Conservation (phyloP, 2,888 invertebrate genomes). For the Tupiocoris notatus region DNA sequence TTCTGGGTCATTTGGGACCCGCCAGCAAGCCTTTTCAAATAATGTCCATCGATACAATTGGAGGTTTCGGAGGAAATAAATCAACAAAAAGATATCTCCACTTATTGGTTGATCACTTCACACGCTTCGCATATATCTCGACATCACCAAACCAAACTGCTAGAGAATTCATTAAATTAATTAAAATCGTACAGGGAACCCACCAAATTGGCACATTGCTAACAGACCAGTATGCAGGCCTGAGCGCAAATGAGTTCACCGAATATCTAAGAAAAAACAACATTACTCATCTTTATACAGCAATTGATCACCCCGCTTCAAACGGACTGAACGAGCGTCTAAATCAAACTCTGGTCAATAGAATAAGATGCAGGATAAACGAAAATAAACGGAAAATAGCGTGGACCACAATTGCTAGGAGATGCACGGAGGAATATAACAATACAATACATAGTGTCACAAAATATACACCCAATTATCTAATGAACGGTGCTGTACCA, state of each 20-base stretch:
- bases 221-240: slow-evolving; percentile 19
- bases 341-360: slow-evolving; percentile 49
- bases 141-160: slow-evolving; percentile 50
- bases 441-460: slow-evolving; percentile 17
- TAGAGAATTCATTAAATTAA: slow-evolving; percentile 50
- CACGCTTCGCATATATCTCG: slow-evolving; percentile 49
- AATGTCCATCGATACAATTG: slow-evolving; percentile 51
- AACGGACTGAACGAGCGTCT: slow-evolving; percentile 30
- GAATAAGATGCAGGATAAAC: slow-evolving; percentile 48
- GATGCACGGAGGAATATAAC: slow-evolving; percentile 40
- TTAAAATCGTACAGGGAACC: neutral
- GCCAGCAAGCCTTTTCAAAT: slow-evolving; percentile 51
- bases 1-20: slow-evolving; percentile 45
- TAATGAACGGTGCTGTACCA: slow-evolving; percentile 10
- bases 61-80: slow-evolving; percentile 50
- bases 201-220: slow-evolving; percentile 9
- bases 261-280: slow-evolving; percentile 37
- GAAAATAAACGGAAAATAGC: slow-evolving; percentile 43
- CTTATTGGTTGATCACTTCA: slow-evolving; percentile 50
- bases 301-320: slow-evolving; percentile 49
- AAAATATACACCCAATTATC: slow-evolving; percentile 4
- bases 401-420: slow-evolving; percentile 47
- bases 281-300: slow-evolving; percentile 46
- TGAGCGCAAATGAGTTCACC: slow-evolving; percentile 33
- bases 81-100: slow-evolving; percentile 52